A percentile compares a stretch with the other conserved stretches of the same genome.
Conservation (phyloP, 2,113 vertebrate genomes). For the Callospermophilus lateralis region DNA sequence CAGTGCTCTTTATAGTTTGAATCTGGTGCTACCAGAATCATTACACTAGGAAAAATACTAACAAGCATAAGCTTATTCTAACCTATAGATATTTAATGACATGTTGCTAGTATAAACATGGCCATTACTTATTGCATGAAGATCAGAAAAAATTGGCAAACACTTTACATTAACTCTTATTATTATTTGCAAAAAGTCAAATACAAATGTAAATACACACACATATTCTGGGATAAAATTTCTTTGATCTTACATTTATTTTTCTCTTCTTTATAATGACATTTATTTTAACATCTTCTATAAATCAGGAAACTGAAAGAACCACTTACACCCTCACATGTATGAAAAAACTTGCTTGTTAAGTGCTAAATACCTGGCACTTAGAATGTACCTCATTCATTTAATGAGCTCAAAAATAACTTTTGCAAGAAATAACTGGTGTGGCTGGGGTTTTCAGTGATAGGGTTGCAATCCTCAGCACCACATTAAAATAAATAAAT, state of each 20-base stretch:
- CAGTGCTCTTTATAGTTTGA: too few relatives aligned
- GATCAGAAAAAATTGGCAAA: background rate
- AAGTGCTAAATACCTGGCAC: too few relatives aligned
- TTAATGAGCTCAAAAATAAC: too few relatives aligned
- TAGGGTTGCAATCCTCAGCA: too few relatives aligned
- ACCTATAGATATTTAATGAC: background rate
- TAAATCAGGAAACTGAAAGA: background rate
- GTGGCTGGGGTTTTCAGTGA: too few relatives aligned
- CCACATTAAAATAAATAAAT: too few relatives aligned
- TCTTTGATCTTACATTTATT: background rate
- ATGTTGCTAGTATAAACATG: background rate
- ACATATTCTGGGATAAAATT: background rate
- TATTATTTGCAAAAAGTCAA: background rate
- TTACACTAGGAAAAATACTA: too few relatives aligned
- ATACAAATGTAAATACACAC: background rate
- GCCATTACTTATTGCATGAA: background rate
- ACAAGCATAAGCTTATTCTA: background rate
- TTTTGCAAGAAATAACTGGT: too few relatives aligned
- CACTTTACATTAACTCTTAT: background rate
- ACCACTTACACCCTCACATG: rapidly evolving
- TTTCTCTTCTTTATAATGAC: background rate
- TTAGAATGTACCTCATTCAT: too few relatives aligned
- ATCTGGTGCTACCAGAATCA: too few relatives aligned
- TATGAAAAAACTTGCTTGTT: background rate
- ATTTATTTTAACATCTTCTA: background rate